phyloP scores from a whole-genome alignment of 2,888 invertebrate species.

The Zygothrica quintamaculata region DNA sequence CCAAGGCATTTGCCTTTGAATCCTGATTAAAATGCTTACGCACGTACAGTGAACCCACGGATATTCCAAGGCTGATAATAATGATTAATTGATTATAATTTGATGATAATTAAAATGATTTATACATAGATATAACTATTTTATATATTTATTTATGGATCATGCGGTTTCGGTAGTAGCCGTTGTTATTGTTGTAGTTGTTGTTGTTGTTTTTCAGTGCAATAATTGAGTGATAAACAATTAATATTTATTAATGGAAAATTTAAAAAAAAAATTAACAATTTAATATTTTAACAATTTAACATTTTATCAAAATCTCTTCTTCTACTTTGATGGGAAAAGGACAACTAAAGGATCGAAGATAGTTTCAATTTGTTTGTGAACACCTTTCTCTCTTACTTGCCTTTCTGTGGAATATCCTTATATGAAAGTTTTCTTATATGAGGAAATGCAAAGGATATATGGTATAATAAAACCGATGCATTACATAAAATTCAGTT shows the following conservation, averaged over 20 bases:
- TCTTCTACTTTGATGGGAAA: too few relatives aligned
- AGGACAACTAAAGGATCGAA: too few relatives aligned
- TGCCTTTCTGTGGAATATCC: too few relatives aligned
- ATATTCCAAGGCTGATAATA: conserved; percentile 87
- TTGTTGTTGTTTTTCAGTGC: conserved; percentile 51
- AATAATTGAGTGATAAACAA: conserved; percentile 38
- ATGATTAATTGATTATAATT: conserved; percentile 26
- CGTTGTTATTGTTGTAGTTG: conserved; percentile 31
- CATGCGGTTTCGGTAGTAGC: conserved; percentile 39
- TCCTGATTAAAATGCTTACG: conserved; percentile 94
- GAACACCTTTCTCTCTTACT: too few relatives aligned
- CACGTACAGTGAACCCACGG: conserved; percentile 94
- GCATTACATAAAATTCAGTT: too few relatives aligned
- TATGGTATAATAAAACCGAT: too few relatives aligned
- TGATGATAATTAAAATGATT: conserved; percentile 21
- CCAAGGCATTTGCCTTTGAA: conserved; percentile 92
- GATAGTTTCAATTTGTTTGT: too few relatives aligned
- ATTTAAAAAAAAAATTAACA: conserved; percentile 58
- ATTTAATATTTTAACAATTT: conserved; percentile 18
- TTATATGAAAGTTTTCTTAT: too few relatives aligned
- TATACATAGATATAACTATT: conserved; percentile 14
- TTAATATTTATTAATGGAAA: conserved; percentile 36
- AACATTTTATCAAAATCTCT: too few relatives aligned
- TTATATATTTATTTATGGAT: conserved; percentile 41
- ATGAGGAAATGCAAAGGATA: too few relatives aligned